Conservation (phyloP, 2,113 vertebrate genomes). For the Nothocercus nigrocapillus region DNA sequence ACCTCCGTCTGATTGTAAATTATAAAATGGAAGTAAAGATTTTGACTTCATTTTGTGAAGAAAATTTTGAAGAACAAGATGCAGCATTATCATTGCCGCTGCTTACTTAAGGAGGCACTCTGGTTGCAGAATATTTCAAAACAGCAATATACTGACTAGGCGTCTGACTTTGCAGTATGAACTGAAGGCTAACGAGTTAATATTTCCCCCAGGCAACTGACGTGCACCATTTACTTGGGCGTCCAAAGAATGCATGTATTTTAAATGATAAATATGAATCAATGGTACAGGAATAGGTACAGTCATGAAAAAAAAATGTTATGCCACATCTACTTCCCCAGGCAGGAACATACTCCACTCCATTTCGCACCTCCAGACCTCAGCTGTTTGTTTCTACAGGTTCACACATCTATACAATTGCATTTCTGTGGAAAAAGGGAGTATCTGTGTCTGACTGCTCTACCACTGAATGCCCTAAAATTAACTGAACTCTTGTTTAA, state of each 20-base stretch:
- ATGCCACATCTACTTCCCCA: not conserved
- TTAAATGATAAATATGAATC: not conserved
- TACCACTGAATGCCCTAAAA: not conserved
- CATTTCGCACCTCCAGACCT: not conserved
- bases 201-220: not conserved
- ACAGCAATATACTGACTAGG: not conserved
- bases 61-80: not conserved
- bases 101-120: not conserved
- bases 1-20: not conserved
- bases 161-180: not conserved
- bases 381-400: not conserved
- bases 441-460: not conserved
- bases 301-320: slow-evolving; percentile 2
- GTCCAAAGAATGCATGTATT: not conserved
- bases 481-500: not conserved
- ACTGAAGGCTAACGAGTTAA: not conserved
- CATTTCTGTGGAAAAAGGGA: not conserved
- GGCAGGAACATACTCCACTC: not conserved
- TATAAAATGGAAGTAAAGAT: not conserved
- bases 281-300: not conserved
- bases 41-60: not conserved
- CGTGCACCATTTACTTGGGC: not conserved
- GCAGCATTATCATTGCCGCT: not conserved
- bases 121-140: not conserved
- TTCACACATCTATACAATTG: not conserved